Percentiles rank a stretch among this genome's conserved stretches.
phyloP scores from a whole-genome alignment of 2,797 vertebrate species.

The Micromesistius poutassou region DNA sequence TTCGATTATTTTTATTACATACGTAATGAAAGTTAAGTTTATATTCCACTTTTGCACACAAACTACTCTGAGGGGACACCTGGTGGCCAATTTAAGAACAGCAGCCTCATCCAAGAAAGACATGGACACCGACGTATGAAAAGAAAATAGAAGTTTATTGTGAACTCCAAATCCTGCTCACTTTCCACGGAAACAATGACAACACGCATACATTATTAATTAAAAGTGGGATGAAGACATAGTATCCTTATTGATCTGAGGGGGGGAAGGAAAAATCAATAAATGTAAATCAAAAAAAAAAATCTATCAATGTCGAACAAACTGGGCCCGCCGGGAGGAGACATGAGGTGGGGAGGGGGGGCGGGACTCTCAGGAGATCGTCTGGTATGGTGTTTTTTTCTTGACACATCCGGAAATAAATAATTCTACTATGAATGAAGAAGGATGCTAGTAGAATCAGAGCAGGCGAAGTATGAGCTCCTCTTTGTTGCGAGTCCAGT shows the following conservation, averaged over 20 bases:
- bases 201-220: conserved; percentile 51
- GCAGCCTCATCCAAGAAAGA: neutral
- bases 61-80: conserved; percentile 35
- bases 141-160: conserved; percentile 81
- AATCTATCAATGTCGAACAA: conserved; percentile 12
- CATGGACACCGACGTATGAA: conserved; percentile 44
- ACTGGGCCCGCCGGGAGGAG: conserved; percentile 22
- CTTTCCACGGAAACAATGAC: conserved; percentile 63
- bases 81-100: conserved; percentile 18
- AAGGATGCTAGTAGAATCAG: conserved; percentile 47
- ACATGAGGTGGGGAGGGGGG: conserved; percentile 6
- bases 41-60: neutral
- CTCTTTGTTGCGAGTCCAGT: neutral
- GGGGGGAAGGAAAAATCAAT: neutral
- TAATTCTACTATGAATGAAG: conserved; percentile 44
- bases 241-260: conserved; percentile 40
- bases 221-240: conserved; percentile 64
- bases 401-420: conserved; percentile 53
- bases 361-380: conserved; percentile 11
- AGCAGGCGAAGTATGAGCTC: conserved; percentile 18
- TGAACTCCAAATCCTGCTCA: conserved; percentile 73
- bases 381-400: conserved; percentile 37
- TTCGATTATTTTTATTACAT: no score
- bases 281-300: no score
- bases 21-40: no score